Evolutionary conservation across 2,888 invertebrate genomes (phyloP).

Genomic region (Caenorhabditis drosophilae): DNA sequence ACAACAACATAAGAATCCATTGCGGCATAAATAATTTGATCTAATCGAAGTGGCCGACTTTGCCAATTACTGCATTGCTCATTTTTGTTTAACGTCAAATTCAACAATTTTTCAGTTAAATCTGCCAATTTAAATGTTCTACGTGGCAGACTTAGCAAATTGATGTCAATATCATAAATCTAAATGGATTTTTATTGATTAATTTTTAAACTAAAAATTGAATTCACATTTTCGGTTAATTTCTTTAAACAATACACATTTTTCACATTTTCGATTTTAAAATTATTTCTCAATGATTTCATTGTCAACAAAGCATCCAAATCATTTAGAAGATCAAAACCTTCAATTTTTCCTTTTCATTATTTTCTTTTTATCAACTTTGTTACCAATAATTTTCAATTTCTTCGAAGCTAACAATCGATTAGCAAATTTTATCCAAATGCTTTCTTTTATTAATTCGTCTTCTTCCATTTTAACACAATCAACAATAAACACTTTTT

Average conservation of each 20-base stretch:
- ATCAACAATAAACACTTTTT: constrained; percentile 37
- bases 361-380: no score
- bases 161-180: constrained; percentile 30
- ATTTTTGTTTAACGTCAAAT: constrained; percentile 31
- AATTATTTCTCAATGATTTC: constrained; percentile 6
- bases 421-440: constrained; percentile 34
- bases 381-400: constrained; percentile 33
- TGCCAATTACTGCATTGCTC: constrained; percentile 50
- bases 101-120: constrained; percentile 19
- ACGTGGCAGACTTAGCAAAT: constrained; percentile 24
- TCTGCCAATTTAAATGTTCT: constrained; percentile 41
- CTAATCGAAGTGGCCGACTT: constrained; percentile 33
- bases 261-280: background rate
- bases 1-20: constrained; percentile 46
- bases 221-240: constrained; percentile 16
- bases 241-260: background rate
- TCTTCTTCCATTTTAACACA: constrained; percentile 20
- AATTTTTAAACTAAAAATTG: constrained; percentile 26
- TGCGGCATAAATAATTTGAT: constrained; percentile 46
- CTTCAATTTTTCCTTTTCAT: no score
- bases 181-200: constrained; percentile 9
- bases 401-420: constrained; percentile 19
- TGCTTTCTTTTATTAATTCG: constrained; percentile 3
- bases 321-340: constrained; percentile 44
- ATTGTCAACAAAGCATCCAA: constrained; percentile 31